Percentiles rank a stretch among this genome's conserved stretches.
phyloP scores from a whole-genome alignment of 2,113 vertebrate species.

The Alces alces region DNA sequence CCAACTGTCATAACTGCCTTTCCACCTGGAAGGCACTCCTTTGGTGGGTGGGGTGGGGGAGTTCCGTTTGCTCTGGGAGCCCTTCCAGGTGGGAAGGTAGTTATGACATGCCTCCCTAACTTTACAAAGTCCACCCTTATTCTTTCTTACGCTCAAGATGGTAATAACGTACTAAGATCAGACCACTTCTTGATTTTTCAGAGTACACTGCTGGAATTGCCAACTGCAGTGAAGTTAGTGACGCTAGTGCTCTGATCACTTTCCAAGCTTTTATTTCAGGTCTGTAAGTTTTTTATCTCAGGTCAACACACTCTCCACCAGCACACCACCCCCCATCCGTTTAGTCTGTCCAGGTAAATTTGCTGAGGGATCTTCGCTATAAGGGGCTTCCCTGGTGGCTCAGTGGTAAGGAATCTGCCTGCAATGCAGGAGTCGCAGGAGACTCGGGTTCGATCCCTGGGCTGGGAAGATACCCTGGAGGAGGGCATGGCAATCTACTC shows the following conservation, averaged over 20 bases:
- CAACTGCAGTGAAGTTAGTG: background rate
- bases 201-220: background rate
- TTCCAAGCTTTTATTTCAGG: background rate
- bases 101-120: background rate
- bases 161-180: background rate
- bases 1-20: conserved; percentile 72
- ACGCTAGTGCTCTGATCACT: background rate
- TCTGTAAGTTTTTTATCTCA: background rate
- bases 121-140: background rate
- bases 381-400: background rate
- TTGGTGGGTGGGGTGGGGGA: background rate
- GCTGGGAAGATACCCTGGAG: background rate
- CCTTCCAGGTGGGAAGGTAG: background rate
- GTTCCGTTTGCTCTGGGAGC: background rate
- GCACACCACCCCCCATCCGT: too few relatives aligned
- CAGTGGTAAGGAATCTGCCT: background rate
- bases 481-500: background rate
- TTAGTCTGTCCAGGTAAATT: background rate
- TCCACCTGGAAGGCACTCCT: background rate
- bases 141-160: background rate
- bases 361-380: background rate
- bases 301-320: background rate
- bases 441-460: background rate
- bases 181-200: background rate
- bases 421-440: background rate